Base-by-base conservation (phyloP, 1,140 invertebrate species). In the Alviniconcha marisindica region DNA sequence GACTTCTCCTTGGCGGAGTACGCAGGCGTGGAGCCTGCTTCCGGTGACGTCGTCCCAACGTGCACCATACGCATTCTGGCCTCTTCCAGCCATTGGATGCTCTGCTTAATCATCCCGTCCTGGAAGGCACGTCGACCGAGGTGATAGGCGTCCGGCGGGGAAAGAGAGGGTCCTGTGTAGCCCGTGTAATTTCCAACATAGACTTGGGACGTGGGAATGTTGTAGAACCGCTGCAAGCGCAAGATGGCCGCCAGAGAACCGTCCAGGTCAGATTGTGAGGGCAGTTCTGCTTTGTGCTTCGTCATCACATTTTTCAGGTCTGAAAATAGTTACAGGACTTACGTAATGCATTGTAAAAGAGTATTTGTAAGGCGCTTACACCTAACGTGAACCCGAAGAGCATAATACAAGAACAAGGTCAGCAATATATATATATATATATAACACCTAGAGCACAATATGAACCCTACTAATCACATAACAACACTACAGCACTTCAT, bases 141-240 rank as follows among this genome's bases (percentile, higher is more conserved):
- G 31, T 38, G 24, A 31, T 38, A 60, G 21, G 77, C 54, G 51
- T 78, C 77, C 5, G 21, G 21, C 28, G 77, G 77, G 24, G 5
- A 48, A 15, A 78, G 51, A 31, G n/a, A 4, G 15, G 77, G 77
- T 0, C 77, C 77, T 24, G 18, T 2, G 77, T 56, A 78, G 54
- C 77, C 77, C 24, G 38, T 0, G 54, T 78, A 78, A 31, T 78
- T 38, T 2, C 77, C 77, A 38, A 12, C 38, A 38, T 78, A 78
- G 31, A 78, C 60, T 28, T 78, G 51, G 15, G 48, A 14, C 14
- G 60, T 36, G 21, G 31, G 28, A 15, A 78, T 31, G 10, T 24
- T 7, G 77, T 78, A 78, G 42, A 78, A 7, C 21, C 51, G 48
- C 77, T 78, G 77, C 21, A 78, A 54, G 12, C 77, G 77, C 5